Conservation (phyloP, 2,797 vertebrate genomes). For the Sebastes nivosus region DNA sequence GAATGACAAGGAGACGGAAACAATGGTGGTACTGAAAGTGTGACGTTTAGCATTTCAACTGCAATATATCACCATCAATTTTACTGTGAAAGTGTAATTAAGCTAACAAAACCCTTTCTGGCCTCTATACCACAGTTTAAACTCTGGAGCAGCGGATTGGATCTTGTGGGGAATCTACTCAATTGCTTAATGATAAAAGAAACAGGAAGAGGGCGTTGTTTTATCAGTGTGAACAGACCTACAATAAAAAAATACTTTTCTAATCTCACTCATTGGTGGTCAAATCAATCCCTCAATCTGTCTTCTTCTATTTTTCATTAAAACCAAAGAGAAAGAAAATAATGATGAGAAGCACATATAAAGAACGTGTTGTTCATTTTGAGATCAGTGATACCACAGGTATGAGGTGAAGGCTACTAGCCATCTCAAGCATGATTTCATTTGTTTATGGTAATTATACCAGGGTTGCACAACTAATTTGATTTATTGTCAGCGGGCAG, state of each 20-base stretch:
- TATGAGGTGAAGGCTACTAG: background rate
- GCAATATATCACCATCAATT: background rate
- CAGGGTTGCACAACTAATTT: background rate
- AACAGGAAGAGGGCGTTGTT: slow-evolving; percentile 3
- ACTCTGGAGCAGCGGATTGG: background rate
- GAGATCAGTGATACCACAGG: background rate
- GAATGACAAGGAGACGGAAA: slow-evolving; percentile 34
- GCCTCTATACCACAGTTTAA: background rate
- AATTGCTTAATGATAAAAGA: background rate
- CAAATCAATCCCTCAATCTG: background rate
- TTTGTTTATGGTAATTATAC: background rate
- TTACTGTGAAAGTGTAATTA: slow-evolving; percentile 12
- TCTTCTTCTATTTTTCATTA: background rate
- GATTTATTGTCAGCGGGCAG: too few species aligned
- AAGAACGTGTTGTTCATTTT: background rate
- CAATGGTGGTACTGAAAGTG: slow-evolving; percentile 33
- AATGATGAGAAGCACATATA: too few species aligned
- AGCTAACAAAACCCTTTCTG: background rate
- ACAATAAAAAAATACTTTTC: background rate
- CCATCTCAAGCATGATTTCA: background rate
- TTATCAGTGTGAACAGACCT: background rate
- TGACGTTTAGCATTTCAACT: slow-evolving; percentile 3
- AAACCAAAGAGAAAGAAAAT: background rate
- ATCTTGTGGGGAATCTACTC: background rate
- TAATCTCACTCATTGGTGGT: background rate